Evolutionary conservation across 2,113 vertebrate genomes (phyloP).

Genomic region (Phrynosoma platyrhinos): DNA sequence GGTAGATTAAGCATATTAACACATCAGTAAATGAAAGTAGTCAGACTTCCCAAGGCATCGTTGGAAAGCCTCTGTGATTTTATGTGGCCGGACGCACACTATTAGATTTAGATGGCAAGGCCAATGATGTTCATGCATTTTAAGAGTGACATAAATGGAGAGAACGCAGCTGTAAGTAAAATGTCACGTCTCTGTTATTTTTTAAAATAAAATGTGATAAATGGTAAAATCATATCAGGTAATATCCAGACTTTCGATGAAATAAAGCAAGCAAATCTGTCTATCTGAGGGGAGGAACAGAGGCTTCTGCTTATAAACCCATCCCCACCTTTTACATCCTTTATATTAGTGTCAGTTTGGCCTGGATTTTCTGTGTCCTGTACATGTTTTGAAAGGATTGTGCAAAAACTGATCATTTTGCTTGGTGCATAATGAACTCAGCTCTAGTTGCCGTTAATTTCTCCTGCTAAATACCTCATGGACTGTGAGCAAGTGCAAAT

Average conservation of each 20-base stretch:
- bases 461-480: background rate
- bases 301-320: background rate
- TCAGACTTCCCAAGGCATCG: constrained; percentile 71
- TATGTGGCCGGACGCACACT: constrained; percentile 69
- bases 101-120: constrained; percentile 68
- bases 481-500: background rate
- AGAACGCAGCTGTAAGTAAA: constrained; percentile 65
- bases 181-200: constrained; percentile 71
- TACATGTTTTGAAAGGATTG: background rate
- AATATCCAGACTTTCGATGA: constrained; percentile 63
- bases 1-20: constrained; percentile 70
- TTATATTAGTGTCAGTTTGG: background rate
- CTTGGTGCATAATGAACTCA: background rate
- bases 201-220: constrained; percentile 71
- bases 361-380: background rate
- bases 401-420: background rate
- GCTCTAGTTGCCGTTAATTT: background rate
- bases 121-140: constrained; percentile 69
- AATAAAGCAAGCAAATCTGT: constrained; percentile 69
- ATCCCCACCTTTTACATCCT: background rate
- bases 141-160: constrained; percentile 74
- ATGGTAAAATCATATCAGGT: constrained; percentile 70
- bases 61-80: constrained; percentile 67
- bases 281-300: background rate
- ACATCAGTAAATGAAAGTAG: constrained; percentile 66